A percentile compares a stretch with the other conserved stretches of the same genome.
Conservation (phyloP, 1,140 invertebrate species). For the Leptestheria dahalacensis region DNA sequence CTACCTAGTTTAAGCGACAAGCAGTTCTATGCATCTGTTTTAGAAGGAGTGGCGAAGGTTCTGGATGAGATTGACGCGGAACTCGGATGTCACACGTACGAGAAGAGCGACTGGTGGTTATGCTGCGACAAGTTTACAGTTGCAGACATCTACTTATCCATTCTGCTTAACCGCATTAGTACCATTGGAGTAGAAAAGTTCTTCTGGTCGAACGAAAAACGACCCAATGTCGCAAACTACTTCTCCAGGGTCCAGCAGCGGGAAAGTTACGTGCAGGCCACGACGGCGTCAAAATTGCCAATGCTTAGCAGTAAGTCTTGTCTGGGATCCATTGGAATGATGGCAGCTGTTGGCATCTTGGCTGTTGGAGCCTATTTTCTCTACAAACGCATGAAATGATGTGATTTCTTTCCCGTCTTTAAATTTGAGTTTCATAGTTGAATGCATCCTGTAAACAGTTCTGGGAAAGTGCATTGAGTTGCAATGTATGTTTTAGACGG, state of each 20-base stretch:
- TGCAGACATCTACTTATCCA: not conserved
- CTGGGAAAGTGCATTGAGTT: not conserved
- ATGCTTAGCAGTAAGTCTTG: not conserved
- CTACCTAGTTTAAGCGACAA: not conserved
- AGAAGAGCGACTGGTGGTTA: not conserved
- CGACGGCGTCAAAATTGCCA: not conserved
- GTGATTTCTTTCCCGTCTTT: too few relatives aligned
- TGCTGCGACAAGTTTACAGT: not conserved
- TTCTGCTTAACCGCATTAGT: not conserved
- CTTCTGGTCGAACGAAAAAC: not conserved
- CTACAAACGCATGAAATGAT: not conserved
- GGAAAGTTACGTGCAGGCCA: not conserved
- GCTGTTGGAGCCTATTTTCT: not conserved
- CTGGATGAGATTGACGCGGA: not conserved
- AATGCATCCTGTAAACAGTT: too few relatives aligned
- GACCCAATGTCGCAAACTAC: not conserved
- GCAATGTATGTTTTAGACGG: not conserved
- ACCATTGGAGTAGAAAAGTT: not conserved
- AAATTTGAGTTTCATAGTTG: too few relatives aligned
- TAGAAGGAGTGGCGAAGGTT: not conserved
- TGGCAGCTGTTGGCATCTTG: not conserved
- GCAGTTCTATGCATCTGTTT: not conserved
- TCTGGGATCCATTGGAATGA: not conserved
- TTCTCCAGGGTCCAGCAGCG: not conserved
- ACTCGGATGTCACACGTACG: not conserved